Evolutionary conservation across 92 coral and sea anemone genomes (phyloP).

Genomic region (Phenganax marumi): DNA sequence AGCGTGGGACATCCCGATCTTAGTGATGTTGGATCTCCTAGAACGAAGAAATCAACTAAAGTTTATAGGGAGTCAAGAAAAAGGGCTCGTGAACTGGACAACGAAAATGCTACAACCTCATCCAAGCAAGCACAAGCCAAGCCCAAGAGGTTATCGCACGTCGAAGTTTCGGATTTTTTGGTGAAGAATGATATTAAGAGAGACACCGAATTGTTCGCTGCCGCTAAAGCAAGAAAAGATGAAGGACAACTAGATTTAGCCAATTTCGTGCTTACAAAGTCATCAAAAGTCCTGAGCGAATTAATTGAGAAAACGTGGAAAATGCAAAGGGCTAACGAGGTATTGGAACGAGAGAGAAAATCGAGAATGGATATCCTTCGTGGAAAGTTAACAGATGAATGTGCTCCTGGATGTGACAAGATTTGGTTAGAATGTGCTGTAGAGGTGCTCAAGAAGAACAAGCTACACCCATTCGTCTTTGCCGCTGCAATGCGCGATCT

Average conservation of each 20-base stretch:
- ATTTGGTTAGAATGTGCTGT: constrained; percentile 2
- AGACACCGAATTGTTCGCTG: constrained; percentile 1
- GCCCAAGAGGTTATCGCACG: not conserved
- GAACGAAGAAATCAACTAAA: not conserved
- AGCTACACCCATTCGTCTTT: not conserved
- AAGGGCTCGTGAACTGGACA: not conserved
- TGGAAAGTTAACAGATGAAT: not conserved
- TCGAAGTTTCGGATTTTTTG: not conserved
- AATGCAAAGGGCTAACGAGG: constrained; percentile 2
- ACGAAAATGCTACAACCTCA: not conserved
- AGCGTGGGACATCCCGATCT: constrained; percentile 12
- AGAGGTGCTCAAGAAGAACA: not conserved
- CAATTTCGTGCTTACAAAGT: not conserved
- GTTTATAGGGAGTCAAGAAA: not conserved
- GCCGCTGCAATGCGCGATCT: constrained; percentile 3
- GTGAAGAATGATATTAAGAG: not conserved
- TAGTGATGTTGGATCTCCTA: constrained; percentile 6
- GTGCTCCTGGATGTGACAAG: not conserved
- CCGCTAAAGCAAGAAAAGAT: constrained; percentile 10
- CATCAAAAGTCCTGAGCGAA: not conserved
- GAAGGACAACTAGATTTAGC: constrained; percentile 6
- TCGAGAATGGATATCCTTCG: not conserved
- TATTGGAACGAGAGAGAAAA: not conserved
- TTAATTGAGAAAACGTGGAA: constrained; percentile 11
- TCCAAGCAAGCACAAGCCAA: not conserved